phyloP scores from a whole-genome alignment of 1,140 invertebrate species.

The Pogonus chalceus region DNA sequence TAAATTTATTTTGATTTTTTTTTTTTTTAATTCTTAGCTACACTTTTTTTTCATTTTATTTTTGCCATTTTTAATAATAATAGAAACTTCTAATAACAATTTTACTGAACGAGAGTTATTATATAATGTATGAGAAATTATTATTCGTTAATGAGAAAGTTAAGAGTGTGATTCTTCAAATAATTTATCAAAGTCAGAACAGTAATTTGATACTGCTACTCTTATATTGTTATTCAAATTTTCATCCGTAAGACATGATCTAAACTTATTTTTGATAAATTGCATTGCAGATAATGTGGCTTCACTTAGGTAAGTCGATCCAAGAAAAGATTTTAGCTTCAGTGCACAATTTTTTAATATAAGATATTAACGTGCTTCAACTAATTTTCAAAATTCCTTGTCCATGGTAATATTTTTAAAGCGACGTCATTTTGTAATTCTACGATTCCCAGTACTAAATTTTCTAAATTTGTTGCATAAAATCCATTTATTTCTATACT shows the following conservation, averaged over 20 bases:
- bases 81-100: neutral
- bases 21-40: no score
- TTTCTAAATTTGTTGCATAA: neutral
- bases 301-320: constrained; percentile 3
- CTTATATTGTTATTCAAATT: constrained; percentile 3
- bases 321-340: constrained; percentile 1
- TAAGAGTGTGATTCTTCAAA: neutral
- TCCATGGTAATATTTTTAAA: constrained; percentile 1
- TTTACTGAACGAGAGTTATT: neutral
- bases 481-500: constrained; percentile 1
- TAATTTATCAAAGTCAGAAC: neutral
- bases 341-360: constrained; percentile 5
- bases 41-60: no score
- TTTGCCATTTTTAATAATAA: no score
- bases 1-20: no score
- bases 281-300: neutral
- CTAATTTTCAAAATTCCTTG: neutral
- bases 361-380: neutral
- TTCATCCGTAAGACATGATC: neutral
- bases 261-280: constrained; percentile 4
- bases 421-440: constrained; percentile 4
- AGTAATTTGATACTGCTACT: constrained; percentile 2
- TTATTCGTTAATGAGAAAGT: neutral
- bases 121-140: neutral
- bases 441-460: neutral